These are phyloP conservation scores for Caerostris darwini DNA, from an alignment of 1,140 invertebrate genomes.

Conservation along the genomic window DNA sequence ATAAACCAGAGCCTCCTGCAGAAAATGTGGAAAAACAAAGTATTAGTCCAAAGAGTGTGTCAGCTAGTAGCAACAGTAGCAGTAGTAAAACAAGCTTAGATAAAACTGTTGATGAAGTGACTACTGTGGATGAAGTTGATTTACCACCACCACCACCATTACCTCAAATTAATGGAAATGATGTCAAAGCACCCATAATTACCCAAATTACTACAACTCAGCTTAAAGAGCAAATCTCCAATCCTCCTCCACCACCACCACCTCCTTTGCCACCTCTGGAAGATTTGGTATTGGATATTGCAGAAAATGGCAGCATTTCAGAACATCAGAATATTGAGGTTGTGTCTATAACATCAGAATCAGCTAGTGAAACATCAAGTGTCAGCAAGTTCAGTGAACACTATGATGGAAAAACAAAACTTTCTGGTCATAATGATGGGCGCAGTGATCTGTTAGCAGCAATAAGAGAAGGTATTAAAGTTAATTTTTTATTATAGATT, in stretches of 20 bases:
- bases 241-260: slow-evolving; percentile 82
- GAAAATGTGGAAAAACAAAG: slow-evolving; percentile 38
- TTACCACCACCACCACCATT: slow-evolving; percentile 82
- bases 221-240: slow-evolving; percentile 80
- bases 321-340: slow-evolving; percentile 62
- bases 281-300: slow-evolving; percentile 56
- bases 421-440: slow-evolving; percentile 84
- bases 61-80: background rate
- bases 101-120: slow-evolving; percentile 36
- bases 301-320: slow-evolving; percentile 46
- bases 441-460: slow-evolving; percentile 95
- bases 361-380: slow-evolving; percentile 77
- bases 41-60: slow-evolving; percentile 51
- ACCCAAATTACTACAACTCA: background rate
- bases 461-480: slow-evolving; percentile 90
- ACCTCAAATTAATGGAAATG: slow-evolving; percentile 80
- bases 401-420: slow-evolving; percentile 77
- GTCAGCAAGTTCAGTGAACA: slow-evolving; percentile 77
- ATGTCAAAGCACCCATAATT: background rate
- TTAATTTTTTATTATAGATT: no score
- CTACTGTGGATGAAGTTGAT: slow-evolving; percentile 79
- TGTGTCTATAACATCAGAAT: slow-evolving; percentile 75
- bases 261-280: slow-evolving; percentile 73
- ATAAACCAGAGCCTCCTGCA: slow-evolving; percentile 77
- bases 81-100: slow-evolving; percentile 51